These are phyloP conservation scores for Echeneis naucrates DNA, from an alignment of 2,797 vertebrate species.

Conservation along the genomic window DNA sequence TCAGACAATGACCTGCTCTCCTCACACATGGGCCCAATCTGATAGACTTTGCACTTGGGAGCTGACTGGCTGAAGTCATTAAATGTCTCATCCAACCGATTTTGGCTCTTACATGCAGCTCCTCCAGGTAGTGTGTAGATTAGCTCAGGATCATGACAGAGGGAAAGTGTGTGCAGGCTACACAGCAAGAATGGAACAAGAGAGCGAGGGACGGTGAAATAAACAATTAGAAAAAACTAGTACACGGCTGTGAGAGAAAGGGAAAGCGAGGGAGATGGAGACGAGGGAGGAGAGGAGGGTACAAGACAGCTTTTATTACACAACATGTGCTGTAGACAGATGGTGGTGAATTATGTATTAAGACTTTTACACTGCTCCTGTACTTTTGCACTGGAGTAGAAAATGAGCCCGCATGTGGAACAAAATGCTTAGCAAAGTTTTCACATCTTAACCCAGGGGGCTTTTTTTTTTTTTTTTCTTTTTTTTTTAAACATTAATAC, in stretches of 20 bases:
- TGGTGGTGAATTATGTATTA: conserved; percentile 80
- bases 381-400: conserved; percentile 66
- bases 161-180: conserved; percentile 2
- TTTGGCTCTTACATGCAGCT: too few species aligned
- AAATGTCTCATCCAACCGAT: too few species aligned
- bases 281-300: conserved; percentile 56
- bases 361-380: conserved; percentile 71
- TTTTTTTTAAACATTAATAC: conserved; percentile 46
- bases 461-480: conserved; percentile 23
- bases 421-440: conserved; percentile 73
- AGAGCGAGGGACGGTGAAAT: conserved; percentile 13
- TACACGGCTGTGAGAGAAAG: conserved; percentile 5
- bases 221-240: conserved; percentile 11
- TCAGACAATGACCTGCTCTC: too few species aligned
- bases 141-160: neutral
- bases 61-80: too few species aligned
- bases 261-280: conserved; percentile 33
- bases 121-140: too few species aligned
- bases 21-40: too few species aligned
- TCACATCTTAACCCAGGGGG: conserved; percentile 51
- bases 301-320: conserved; percentile 77
- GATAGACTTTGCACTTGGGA: too few species aligned
- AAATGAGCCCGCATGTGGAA: conserved; percentile 65
- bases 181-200: conserved; percentile 16
- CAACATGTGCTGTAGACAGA: conserved; percentile 80